Percentiles rank a stretch among this genome's conserved stretches.
phyloP scores from a whole-genome alignment of 1,140 invertebrate genomes.

The Sitodiplosis mosellana region DNA sequence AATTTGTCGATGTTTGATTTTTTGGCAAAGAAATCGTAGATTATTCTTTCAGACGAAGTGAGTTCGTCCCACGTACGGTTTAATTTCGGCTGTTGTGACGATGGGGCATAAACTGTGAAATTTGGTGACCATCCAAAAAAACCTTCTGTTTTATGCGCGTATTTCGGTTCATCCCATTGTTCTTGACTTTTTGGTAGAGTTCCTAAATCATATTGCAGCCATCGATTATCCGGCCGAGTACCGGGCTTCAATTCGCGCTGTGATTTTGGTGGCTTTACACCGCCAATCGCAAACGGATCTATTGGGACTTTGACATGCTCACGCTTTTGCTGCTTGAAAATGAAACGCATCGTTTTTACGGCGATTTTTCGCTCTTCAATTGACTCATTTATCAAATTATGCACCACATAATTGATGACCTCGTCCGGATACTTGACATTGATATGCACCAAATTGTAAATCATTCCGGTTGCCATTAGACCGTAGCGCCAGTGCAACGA shows the following conservation, averaged over 20 bases:
- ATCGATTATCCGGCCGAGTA: conserved; percentile 43
- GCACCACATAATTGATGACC: conserved; percentile 46
- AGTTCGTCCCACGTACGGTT: conserved; percentile 29
- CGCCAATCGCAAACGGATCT: conserved; percentile 28
- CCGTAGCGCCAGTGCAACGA: conserved; percentile 62
- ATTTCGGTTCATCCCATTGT: conserved; percentile 55
- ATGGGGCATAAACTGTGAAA: conserved; percentile 38
- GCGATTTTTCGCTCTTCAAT: conserved; percentile 56
- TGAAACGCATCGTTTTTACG: conserved; percentile 36
- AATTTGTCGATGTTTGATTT: conserved; percentile 50
- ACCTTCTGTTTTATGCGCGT: conserved; percentile 51
- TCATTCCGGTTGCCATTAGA: conserved; percentile 50
- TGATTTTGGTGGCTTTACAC: conserved; percentile 10
- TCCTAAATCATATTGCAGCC: conserved; percentile 50
- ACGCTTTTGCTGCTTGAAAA: conserved; percentile 60
- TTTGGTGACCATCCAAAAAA: conserved; percentile 46
- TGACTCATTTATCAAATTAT: conserved; percentile 54
- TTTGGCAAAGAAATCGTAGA: conserved; percentile 53
- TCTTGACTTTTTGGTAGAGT: conserved; percentile 36
- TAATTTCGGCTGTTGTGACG: conserved; percentile 36
- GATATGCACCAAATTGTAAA: conserved; percentile 48
- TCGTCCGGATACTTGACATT: conserved; percentile 42
- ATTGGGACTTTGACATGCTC: conserved; percentile 39
- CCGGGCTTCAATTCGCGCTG: conserved; percentile 22
- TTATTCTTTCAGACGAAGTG: conserved; percentile 36